A percentile compares a stretch with the other conserved stretches of the same genome.
Evolutionary conservation across 2,888 invertebrate genomes (phyloP).

Genomic region (Chorisops tibialis): DNA sequence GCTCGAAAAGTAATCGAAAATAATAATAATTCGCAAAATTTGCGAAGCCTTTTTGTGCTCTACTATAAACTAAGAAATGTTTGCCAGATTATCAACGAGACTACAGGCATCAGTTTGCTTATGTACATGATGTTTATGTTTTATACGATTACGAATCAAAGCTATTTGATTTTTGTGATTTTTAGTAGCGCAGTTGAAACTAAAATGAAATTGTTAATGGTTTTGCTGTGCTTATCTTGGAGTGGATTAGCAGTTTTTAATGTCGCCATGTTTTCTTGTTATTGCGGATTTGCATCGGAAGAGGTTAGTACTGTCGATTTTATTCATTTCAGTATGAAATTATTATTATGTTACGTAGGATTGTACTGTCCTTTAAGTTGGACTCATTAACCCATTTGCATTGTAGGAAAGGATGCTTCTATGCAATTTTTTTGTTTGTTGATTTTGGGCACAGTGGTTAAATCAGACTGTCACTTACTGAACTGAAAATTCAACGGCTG

Average conservation of each 20-base stretch:
- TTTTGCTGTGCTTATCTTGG: background rate
- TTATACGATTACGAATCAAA: background rate
- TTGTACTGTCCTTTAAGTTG: too few species aligned
- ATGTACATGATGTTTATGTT: background rate
- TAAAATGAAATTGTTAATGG: background rate
- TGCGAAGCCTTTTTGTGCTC: background rate
- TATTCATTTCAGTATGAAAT: too few species aligned
- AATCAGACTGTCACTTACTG: too few species aligned
- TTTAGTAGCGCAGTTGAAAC: background rate
- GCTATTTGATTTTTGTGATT: background rate
- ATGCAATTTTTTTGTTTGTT: too few species aligned
- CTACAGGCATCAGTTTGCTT: background rate
- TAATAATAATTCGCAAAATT: background rate
- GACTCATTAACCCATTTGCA: too few species aligned
- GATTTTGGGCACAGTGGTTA: too few species aligned
- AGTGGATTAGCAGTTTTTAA: background rate
- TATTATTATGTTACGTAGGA: too few species aligned
- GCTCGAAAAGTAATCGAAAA: background rate
- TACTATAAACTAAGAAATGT: slow-evolving; percentile 1
- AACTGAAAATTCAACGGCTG: too few species aligned
- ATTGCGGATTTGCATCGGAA: background rate
- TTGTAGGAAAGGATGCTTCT: too few species aligned
- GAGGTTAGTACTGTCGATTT: background rate
- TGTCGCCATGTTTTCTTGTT: background rate
- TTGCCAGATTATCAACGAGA: background rate